phyloP scores from a whole-genome alignment of 2,888 invertebrate genomes.

The Amphipoea oculea region DNA sequence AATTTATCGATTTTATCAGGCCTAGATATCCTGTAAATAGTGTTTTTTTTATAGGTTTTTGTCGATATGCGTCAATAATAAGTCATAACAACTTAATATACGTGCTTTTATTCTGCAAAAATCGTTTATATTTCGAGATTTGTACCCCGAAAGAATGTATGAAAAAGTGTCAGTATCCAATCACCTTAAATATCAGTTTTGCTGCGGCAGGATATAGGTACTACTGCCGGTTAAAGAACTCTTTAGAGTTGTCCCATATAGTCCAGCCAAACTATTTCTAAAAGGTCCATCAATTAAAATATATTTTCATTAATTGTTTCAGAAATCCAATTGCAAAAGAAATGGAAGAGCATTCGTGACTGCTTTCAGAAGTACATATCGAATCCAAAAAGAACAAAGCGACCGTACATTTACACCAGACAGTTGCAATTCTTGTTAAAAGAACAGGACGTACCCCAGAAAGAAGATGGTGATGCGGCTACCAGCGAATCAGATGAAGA shows the following conservation, averaged over 20 bases:
- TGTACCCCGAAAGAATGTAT: no score
- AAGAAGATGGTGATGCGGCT: conserved; percentile 51
- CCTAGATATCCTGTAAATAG: no score
- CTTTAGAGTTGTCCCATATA: background rate
- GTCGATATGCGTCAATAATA: no score
- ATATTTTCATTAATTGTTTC: conserved; percentile 62
- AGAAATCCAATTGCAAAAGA: conserved; percentile 88
- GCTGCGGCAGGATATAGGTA: background rate
- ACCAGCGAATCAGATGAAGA: conserved; percentile 77
- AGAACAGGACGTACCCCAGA: conserved; percentile 68
- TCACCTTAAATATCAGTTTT: background rate
- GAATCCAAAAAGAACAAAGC: conserved; percentile 80
- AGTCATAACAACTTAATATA: no score
- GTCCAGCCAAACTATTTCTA: background rate
- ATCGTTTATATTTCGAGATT: no score
- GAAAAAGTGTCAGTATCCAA: no score
- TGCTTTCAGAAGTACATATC: conserved; percentile 83
- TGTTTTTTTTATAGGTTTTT: no score
- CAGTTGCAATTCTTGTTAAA: conserved; percentile 83
- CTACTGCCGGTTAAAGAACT: background rate
- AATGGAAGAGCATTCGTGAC: conserved; percentile 88
- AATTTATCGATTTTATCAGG: no score
- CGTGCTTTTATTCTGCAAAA: no score
- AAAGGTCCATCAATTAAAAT: background rate
- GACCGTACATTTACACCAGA: conserved; percentile 83